phyloP scores from a whole-genome alignment of 2,888 invertebrate species.

The Leuctra nigra region DNA sequence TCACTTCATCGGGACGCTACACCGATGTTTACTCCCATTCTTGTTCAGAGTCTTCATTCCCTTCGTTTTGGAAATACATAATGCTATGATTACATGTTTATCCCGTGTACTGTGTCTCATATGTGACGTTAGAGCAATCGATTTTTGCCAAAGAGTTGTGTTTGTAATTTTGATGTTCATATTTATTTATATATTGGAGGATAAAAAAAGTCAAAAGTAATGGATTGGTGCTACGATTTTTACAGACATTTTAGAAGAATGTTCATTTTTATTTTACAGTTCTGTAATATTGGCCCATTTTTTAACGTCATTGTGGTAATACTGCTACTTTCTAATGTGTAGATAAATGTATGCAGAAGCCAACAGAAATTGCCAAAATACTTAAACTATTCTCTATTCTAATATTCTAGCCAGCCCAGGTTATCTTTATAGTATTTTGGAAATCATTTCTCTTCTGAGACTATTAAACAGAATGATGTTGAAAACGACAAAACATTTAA shows the following conservation, averaged over 20 bases:
- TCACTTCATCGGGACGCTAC: no score
- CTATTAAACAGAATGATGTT: no score
- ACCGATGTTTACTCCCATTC: slow-evolving; percentile 2
- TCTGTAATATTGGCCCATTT: slow-evolving; percentile 4
- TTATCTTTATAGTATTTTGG: background rate
- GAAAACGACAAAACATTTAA: background rate
- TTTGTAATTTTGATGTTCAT: slow-evolving; percentile 12
- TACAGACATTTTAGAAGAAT: background rate
- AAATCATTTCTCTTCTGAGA: background rate
- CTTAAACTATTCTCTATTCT: background rate
- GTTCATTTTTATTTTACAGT: slow-evolving; percentile 10
- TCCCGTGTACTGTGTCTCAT: background rate
- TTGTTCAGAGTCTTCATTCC: slow-evolving; percentile 15
- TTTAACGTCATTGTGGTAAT: background rate
- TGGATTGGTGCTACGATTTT: slow-evolving; percentile 17
- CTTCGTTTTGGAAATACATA: slow-evolving; percentile 13
- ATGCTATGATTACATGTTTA: background rate
- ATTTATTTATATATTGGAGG: no score
- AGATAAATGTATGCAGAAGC: slow-evolving; percentile 1
- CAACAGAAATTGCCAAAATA: slow-evolving; percentile 10
- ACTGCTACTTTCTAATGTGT: no score
- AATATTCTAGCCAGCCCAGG: background rate
- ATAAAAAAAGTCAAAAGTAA: slow-evolving; percentile 7
- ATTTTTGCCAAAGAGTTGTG: slow-evolving; percentile 15
- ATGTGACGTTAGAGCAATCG: slow-evolving; percentile 2